phyloP scores from a whole-genome alignment of 2,113 vertebrate species.

The Paracyprichromis sp. region DNA sequence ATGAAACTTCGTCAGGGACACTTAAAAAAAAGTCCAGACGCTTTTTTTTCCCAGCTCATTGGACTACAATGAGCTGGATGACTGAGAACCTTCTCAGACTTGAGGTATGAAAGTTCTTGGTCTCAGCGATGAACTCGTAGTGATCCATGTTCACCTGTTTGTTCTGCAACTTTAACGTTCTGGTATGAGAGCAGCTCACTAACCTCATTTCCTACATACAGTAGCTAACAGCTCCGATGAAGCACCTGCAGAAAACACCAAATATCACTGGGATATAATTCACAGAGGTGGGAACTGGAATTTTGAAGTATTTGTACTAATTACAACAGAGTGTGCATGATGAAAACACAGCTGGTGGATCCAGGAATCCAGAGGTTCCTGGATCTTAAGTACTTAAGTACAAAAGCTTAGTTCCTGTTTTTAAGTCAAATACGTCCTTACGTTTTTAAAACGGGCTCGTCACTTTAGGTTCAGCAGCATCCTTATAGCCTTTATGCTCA shows the following conservation, averaged over 20 bases:
- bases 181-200: background rate
- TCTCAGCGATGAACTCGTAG: background rate
- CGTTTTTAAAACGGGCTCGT: background rate
- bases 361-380: background rate
- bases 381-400: background rate
- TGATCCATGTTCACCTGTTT: background rate
- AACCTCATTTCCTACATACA: background rate
- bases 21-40: background rate
- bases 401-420: background rate
- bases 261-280: background rate
- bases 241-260: background rate
- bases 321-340: background rate
- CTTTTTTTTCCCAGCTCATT: background rate
- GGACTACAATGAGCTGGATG: background rate
- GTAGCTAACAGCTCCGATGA: background rate
- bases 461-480: background rate
- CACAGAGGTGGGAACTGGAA: background rate
- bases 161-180: background rate
- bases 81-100: background rate
- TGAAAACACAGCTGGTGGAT: background rate
- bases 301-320: background rate
- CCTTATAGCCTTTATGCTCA: background rate
- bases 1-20: background rate
- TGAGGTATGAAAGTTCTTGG: background rate
- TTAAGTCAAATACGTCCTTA: background rate